Conservation (phyloP, 2,888 invertebrate genomes). For the Philaethria dido region DNA sequence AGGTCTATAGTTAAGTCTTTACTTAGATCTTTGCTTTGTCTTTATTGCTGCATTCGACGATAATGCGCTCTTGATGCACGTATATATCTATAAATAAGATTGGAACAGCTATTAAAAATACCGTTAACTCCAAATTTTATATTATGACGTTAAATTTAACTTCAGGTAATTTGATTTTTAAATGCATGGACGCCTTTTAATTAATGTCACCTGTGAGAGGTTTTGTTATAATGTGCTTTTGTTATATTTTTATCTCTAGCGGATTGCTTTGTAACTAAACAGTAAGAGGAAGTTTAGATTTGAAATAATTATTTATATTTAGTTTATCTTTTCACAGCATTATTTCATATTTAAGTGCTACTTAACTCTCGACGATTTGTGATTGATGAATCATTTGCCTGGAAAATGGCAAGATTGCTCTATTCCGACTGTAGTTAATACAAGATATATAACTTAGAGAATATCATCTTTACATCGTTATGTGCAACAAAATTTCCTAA, state of each 20-base stretch:
- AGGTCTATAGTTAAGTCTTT: conserved; percentile 22
- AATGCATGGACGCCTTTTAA: conserved; percentile 18
- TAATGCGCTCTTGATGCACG: neutral
- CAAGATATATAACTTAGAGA: no score
- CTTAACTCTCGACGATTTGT: neutral
- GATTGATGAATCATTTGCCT: neutral
- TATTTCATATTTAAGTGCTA: conserved; percentile 1
- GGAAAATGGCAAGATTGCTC: neutral
- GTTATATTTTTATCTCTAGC: conserved; percentile 13
- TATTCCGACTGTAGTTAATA: no score
- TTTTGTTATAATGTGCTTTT: conserved; percentile 26
- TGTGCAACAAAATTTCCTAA: no score
- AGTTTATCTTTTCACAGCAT: neutral
- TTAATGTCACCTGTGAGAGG: conserved; percentile 32
- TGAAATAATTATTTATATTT: neutral
- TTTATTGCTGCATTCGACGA: conserved; percentile 7
- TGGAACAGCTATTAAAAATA: neutral
- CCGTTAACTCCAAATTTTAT: neutral
- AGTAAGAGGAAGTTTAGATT: conserved; percentile 9
- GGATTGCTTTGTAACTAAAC: neutral
- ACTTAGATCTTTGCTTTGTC: conserved; percentile 15
- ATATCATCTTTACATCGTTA: no score
- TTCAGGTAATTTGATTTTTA: conserved; percentile 27
- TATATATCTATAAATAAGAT: neutral
- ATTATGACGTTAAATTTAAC: conserved; percentile 11